phyloP scores from a whole-genome alignment of 2,888 invertebrate species.

The Sminthurinus aureus region DNA sequence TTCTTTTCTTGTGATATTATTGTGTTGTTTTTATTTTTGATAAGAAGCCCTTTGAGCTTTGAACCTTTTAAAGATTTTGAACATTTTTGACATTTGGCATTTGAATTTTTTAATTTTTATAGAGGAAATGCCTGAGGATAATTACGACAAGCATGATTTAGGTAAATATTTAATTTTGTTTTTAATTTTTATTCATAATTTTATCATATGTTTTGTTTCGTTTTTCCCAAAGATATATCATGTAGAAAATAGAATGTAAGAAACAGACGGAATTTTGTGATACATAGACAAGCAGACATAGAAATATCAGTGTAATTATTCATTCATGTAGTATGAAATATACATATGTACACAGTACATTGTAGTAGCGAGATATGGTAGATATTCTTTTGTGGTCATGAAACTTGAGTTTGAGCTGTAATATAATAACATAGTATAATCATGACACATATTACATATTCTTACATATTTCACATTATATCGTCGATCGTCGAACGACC shows the following conservation, averaged over 20 bases:
- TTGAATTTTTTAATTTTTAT: background rate
- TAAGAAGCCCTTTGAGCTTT: background rate
- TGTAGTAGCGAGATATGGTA: too few relatives aligned
- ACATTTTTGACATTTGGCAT: background rate
- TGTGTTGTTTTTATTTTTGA: background rate
- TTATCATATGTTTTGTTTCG: background rate
- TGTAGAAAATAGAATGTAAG: background rate
- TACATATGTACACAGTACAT: too few relatives aligned
- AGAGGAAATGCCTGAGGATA: background rate
- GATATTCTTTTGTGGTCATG: too few relatives aligned
- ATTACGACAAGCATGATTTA: background rate
- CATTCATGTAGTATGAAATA: background rate
- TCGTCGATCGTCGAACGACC: too few relatives aligned
- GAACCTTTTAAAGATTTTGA: background rate
- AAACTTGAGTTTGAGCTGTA: too few relatives aligned
- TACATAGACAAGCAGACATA: background rate
- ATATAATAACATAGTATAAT: too few relatives aligned
- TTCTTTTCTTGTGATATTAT: too few relatives aligned
- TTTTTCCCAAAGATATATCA: background rate
- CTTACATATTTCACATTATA: too few relatives aligned
- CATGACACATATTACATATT: too few relatives aligned
- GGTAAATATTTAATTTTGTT: background rate
- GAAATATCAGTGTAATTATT: background rate
- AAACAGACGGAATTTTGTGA: background rate
- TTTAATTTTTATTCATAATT: background rate